Evolutionary conservation across 1,140 invertebrate genomes (phyloP), one percentile per base, ranked within the genome.

Genomic region (Papilio glaucus): DNA sequence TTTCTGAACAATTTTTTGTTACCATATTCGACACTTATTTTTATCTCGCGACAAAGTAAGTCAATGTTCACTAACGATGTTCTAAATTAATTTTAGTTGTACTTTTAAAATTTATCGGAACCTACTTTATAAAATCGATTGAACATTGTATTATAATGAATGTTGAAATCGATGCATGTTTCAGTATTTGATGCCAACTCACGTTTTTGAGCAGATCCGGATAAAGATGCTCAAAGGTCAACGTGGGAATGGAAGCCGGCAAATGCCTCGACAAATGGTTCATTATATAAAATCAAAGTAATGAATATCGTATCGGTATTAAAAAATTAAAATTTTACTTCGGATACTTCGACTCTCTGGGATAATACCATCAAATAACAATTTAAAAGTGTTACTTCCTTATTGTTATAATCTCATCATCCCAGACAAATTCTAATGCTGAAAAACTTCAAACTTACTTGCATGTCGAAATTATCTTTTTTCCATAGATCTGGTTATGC

Each of bases 211-310:
- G 26, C 42, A 38, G 62, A 72, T 53, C 42, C 62, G 61, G 74
- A 73, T 53, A 75, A 79, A 77, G 77, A 76, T 45, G 74, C 33
- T 42, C 71, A 85, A 82, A 85, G 83, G 81, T 85, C 78, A 83
- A 18, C 74, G 60, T 68, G 63, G 81, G 79, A 80, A 80, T 81
- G 77, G 81, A 78, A n/a, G 57, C 70, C 62, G 75, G 78, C 80
- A 82, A 80, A 79, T 85, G 81, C 70, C 72, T 29, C 71, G 71
- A 1, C 45, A 39, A 41, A 82, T 76, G 82, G 80, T 85, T 61
- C 21, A 57, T 57, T 24, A 57, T 24, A 10, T 26, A 57, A 57
- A 24, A 4, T 5, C 21, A 24, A 5, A 33, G 6, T 33, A 33
- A 3, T 13, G 21, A 57, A 24, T 57, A 24, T 57, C 21, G 21